Percentiles rank a stretch among this genome's conserved stretches.
Evolutionary conservation across 2,888 invertebrate genomes (phyloP).

Genomic region (Petrolisthes manimaculis): DNA sequence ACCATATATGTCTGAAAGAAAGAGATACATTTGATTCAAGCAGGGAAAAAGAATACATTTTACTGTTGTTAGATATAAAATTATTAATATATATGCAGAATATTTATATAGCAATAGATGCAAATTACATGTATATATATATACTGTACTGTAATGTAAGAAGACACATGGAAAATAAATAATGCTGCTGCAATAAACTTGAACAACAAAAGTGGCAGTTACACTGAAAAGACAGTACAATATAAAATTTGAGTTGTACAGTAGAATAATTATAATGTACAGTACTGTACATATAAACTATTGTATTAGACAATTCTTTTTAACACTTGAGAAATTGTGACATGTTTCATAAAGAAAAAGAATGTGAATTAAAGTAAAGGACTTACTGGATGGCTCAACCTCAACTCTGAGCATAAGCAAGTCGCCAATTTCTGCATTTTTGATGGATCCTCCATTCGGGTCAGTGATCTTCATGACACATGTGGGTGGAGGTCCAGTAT

Average conservation of each 20-base stretch:
- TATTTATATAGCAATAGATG: constrained; percentile 5
- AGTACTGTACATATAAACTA: no score
- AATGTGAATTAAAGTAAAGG: background rate
- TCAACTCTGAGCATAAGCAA: constrained; percentile 88
- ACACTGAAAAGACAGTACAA: no score
- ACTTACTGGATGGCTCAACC: constrained; percentile 79
- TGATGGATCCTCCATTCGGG: constrained; percentile 87
- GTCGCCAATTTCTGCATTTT: constrained; percentile 91
- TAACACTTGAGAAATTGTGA: no score
- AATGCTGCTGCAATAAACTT: no score
- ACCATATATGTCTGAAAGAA: constrained; percentile 82
- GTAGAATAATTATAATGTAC: no score
- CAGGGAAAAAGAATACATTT: background rate
- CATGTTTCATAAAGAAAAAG: no score
- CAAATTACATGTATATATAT: background rate
- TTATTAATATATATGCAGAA: background rate
- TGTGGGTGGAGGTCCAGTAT: constrained; percentile 93
- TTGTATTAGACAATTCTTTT: no score
- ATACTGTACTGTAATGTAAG: background rate
- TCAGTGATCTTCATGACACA: constrained; percentile 93
- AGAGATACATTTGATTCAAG: background rate
- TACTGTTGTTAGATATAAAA: background rate
- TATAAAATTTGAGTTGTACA: no score
- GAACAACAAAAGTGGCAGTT: no score
- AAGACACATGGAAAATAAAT: no score